Evolutionary conservation across 1,140 invertebrate genomes (phyloP), one percentile per base, ranked within the genome.

Genomic region (Sitodiplosis mosellana): DNA sequence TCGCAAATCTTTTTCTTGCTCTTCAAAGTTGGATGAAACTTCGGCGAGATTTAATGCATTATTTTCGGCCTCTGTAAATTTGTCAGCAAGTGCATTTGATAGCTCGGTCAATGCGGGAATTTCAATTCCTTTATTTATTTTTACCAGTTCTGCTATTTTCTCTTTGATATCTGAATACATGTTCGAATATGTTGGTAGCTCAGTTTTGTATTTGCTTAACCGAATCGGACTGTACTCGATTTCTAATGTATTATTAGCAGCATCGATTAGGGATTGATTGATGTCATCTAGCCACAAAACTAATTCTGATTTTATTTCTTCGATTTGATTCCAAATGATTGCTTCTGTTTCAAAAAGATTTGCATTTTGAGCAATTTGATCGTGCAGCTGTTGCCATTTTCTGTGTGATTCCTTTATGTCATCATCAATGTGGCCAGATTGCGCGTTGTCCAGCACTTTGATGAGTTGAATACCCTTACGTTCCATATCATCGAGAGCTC

Each of bases 251-350:
- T 82, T 78, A 55, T 81, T 76, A 21, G 79, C 73, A 48, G 82
- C 80, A 57, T 80, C 76, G 21, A 76, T 76, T 4, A 94, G 65
- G 21, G 73, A 74, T 54, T 79, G 75, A 51, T 81, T 80, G 8
- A 84, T 89, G 53, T 85, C 79, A 49, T 73, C 78, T 3, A 92
- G 58, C 92, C 92, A 96, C 27, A 75, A 75, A 1, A 82, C 64
- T 14, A 94, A 68, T 58, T 89, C 83, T 52, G 82, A 79, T 57
- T 86, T 87, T 0, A 79, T 76, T 51, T 87, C 82, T 48, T 89
- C 81, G 6, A 94, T 83, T 62, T 93, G 87, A 53, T 87, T 85
- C 88, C 89, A 93, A 43, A 93, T 81, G 5, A 87, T 80, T 0
- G 83, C 68, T 61, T 93, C 87, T 1, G 87, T 83, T 63, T 95